Percentiles rank a stretch among this genome's conserved stretches.
These are phyloP conservation scores for Eristalinus aeneus DNA, from an alignment of 2,888 invertebrate genomes.

Conservation along the genomic window DNA sequence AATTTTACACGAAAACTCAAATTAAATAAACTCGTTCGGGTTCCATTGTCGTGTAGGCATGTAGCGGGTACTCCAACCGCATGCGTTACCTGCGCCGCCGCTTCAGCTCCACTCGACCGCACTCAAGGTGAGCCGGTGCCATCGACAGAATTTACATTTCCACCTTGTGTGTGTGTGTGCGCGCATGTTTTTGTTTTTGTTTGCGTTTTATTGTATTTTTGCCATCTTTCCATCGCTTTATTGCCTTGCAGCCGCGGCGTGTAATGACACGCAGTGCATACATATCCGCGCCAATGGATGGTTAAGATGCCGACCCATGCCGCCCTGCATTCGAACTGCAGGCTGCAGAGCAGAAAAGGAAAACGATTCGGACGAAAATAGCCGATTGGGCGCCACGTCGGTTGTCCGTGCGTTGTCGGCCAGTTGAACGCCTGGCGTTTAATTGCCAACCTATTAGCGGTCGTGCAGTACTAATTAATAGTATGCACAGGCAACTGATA, in stretches of 20 bases:
- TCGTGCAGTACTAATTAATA: slow-evolving; percentile 56
- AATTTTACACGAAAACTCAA: slow-evolving; percentile 22
- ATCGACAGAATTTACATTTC: slow-evolving; percentile 68
- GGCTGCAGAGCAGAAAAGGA: background rate
- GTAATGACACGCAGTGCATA: slow-evolving; percentile 62
- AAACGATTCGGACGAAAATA: slow-evolving; percentile 12
- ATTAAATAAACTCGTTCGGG: slow-evolving; percentile 54
- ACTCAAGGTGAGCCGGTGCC: slow-evolving; percentile 69
- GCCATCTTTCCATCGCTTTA: slow-evolving; percentile 34
- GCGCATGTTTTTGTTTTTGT: background rate
- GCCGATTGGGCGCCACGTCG: background rate
- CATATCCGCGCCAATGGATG: slow-evolving; percentile 62
- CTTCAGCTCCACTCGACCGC: slow-evolving; percentile 56
- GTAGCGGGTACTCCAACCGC: slow-evolving; percentile 12
- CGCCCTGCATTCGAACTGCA: background rate
- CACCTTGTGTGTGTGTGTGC: slow-evolving; percentile 11
- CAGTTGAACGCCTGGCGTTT: slow-evolving; percentile 4
- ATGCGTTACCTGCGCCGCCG: slow-evolving; percentile 45
- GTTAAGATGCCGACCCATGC: background rate
- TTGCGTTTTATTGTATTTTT: background rate
- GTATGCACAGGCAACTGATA: slow-evolving; percentile 52
- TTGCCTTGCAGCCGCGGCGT: slow-evolving; percentile 60
- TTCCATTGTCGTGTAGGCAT: slow-evolving; percentile 14
- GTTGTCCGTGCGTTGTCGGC: background rate
- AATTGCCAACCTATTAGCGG: slow-evolving; percentile 39